Conservation (phyloP, 2,113 vertebrate genomes). For the Ochotona princeps region DNA sequence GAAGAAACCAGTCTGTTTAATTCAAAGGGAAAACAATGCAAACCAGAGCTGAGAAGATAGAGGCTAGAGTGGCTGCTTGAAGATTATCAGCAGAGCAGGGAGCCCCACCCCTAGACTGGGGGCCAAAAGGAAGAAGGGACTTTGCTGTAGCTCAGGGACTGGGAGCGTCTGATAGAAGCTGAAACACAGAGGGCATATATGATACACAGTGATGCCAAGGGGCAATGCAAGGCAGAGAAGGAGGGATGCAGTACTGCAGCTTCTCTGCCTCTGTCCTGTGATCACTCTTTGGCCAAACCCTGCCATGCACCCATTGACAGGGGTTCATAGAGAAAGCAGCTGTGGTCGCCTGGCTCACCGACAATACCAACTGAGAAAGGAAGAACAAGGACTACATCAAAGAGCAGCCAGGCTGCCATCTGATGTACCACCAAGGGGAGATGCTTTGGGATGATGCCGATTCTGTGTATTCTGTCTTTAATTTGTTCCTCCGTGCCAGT, state of each 20-base stretch:
- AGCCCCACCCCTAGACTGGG: not conserved
- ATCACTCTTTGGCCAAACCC: not conserved
- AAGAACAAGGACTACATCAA: not conserved
- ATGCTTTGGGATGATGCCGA: not conserved
- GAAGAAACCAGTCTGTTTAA: not conserved
- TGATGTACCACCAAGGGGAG: not conserved
- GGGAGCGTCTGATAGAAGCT: not conserved
- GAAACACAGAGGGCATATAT: not conserved
- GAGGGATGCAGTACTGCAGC: not conserved
- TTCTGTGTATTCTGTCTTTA: not conserved
- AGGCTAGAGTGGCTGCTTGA: not conserved
- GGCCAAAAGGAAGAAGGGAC: not conserved
- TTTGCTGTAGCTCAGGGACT: not conserved
- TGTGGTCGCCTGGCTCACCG: rapidly evolving
- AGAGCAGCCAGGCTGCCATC: not conserved
- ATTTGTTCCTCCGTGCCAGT: not conserved
- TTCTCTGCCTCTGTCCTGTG: not conserved
- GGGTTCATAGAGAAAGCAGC: not conserved
- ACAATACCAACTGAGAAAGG: not conserved
- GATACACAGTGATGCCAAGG: not conserved
- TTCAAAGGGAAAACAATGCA: not conserved
- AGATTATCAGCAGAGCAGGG: not conserved
- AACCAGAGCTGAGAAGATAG: not conserved
- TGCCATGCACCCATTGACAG: not conserved
- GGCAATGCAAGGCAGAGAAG: not conserved